Conservation (phyloP, 2,888 invertebrate genomes). For the Pterobdella sp. region DNA sequence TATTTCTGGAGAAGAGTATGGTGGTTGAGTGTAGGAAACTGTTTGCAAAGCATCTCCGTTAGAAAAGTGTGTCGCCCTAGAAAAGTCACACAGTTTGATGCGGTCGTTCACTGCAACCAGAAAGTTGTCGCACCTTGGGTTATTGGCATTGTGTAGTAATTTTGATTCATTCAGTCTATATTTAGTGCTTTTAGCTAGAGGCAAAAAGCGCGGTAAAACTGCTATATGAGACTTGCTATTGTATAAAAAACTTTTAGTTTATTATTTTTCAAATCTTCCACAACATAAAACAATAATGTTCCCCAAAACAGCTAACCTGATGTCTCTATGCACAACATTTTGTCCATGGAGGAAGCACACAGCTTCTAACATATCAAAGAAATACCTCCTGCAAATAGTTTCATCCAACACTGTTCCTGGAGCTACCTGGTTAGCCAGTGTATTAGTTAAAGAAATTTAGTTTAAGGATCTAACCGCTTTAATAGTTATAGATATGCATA, state of each 20-base stretch:
- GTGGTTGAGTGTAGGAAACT: slow-evolving; percentile 41
- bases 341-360: slow-evolving; percentile 41
- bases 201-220: no score
- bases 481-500: no score
- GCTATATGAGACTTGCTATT: no score
- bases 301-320: slow-evolving; percentile 36
- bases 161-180: no score
- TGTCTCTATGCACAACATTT: slow-evolving; percentile 43
- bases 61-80: slow-evolving; percentile 40
- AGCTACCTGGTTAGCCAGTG: slow-evolving; percentile 40
- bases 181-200: no score
- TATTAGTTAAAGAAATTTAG: no score
- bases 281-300: not conserved
- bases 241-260: no score
- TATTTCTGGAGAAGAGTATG: slow-evolving; percentile 43
- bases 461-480: no score
- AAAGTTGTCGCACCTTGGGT: slow-evolving; percentile 40
- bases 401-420: slow-evolving; percentile 42
- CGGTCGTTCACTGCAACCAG: slow-evolving; percentile 42
- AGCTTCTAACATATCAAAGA: slow-evolving; percentile 42
- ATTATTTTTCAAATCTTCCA: not conserved
- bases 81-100: slow-evolving; percentile 44
- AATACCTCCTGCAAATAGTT: slow-evolving; percentile 42
- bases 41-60: slow-evolving; percentile 40
- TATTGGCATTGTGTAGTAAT: not conserved